Percentiles rank a stretch among this genome's conserved stretches.
These are phyloP conservation scores for Frankliniella fusca DNA, from an alignment of 2,888 invertebrate species.

Conservation along the genomic window DNA sequence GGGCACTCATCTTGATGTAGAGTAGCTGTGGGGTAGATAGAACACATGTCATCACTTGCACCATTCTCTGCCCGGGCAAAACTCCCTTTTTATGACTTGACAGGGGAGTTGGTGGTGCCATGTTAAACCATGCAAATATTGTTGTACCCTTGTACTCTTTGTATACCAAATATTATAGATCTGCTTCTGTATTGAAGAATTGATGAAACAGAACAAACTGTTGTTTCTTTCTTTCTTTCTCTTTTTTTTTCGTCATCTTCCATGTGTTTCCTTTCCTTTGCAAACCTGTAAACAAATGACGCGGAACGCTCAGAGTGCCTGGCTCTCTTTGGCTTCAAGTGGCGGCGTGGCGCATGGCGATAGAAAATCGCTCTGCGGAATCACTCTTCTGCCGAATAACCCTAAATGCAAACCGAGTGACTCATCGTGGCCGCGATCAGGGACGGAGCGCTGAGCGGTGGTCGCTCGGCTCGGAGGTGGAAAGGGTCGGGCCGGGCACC, in stretches of 20 bases:
- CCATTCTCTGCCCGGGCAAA: neutral
- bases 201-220: neutral
- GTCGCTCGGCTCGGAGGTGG: too few relatives aligned
- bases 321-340: too few relatives aligned
- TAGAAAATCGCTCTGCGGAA: too few relatives aligned
- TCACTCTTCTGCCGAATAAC: too few relatives aligned
- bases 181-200: slow-evolving; percentile 15
- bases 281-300: neutral
- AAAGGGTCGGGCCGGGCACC: too few relatives aligned
- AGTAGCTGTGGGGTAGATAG: neutral
- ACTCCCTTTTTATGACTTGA: neutral
- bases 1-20: slow-evolving; percentile 6
- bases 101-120: neutral
- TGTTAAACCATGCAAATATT: slow-evolving; percentile 7
- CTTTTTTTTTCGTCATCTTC: neutral
- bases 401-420: too few relatives aligned
- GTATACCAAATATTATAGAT: slow-evolving; percentile 18
- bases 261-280: neutral
- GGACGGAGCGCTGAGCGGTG: too few relatives aligned
- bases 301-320: neutral
- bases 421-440: too few relatives aligned
- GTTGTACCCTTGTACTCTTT: slow-evolving; percentile 17
- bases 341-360: too few relatives aligned
- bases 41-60: neutral
- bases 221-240: neutral